Base-by-base conservation (phyloP, 64 coral and sea anemone genomes). In the Montipora cactus region DNA sequence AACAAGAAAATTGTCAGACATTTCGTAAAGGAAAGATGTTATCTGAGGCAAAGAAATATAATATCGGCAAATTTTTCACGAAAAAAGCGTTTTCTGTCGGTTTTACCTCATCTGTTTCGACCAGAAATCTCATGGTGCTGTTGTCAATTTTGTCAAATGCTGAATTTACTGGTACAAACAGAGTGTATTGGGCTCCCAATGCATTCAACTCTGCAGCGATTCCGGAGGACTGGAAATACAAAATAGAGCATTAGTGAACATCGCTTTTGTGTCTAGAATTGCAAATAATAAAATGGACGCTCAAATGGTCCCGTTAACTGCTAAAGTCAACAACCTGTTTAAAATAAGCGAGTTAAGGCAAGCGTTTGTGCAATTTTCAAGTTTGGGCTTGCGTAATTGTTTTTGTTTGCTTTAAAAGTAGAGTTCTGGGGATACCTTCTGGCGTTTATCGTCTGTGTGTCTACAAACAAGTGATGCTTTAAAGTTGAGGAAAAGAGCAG, bases 111-210 rank as follows among this genome's bases (percentile, higher is more conserved):
- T 77, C 53, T 58, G 91, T 87, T 49, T 68, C 83, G 44, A 51
- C 67, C 37, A 93, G 58, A 46, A 77, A 93, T 22, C 79, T 49
- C 20, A 93, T 46, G 16, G 91, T 93, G 16, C 52, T 23, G 73
- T 93, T 93, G 82, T 93, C 91, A 5, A 93, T 25, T 9, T 69
- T 77, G 1, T 68, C 59, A 78, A 93, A 93, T 44, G 91, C 68
- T 5, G 79, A 78, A 77, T 93, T 87, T 8, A 75, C 91, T 28
- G 91, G 91, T 9, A 68, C 73, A 52, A 93, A 62, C 14, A 93
- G 49, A 21, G 91, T 93, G 8, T 78, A 57, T 0, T 15, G 28
- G 2, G 76, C 72, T 49, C 81, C 61, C 51, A 87, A 21, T 79
- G 19, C 91, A 93, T 9, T 70, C 23, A 93, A 62, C 59, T 84